Base-by-base conservation (phyloP, 2,797 vertebrate genomes). In the Xiphophorus birchmanni region DNA sequence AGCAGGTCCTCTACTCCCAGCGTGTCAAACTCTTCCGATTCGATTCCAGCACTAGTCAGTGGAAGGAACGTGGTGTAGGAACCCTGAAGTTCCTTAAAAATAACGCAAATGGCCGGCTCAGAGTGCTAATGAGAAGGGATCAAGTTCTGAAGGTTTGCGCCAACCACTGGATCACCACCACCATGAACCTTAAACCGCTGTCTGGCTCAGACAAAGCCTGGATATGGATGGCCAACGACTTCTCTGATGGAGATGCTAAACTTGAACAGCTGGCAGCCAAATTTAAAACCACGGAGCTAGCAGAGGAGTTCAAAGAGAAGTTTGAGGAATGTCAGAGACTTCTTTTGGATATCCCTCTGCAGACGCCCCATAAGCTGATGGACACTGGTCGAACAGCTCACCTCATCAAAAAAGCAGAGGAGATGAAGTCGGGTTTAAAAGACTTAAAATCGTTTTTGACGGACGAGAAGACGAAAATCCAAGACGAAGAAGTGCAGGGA, bases 111-210 rank as follows among this genome's bases (percentile, higher is more conserved):
- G 99, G 99, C 44, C 96, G 97, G 79, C 95, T 99, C 5, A 93
- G 99, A 84, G 97, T 99, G 87, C 86, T 99, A 37, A 99, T 99
- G 99, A 96, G 98, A 77, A 96, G 99, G 89, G 99, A 99, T 52
- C 98, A 99, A 89, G 98, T 99, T 35, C 88, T 99, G 15, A 99
- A 99, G 89, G 99, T 99, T 11, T 99, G 99, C 77, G 98, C 99
- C 10, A 99, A 99, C 94, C 99, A 99, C 84, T 99, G 97, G 97
- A 99, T 99, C 92, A 99, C 97, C 0, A 99, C 98, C 81, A 99
- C 97, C 0, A 99, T 98, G 98, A 99, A 98, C 81, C 93, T 99
- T 35, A 99, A 99, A 84, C 98, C 97, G 0, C 94, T 99, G 2
- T 95, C 97, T 74, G 98, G 97, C 2, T 99, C 98, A 4, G 98